These are phyloP conservation scores for Oreochromis grahami DNA, from an alignment of 2,797 vertebrate genomes.

Conservation along the genomic window DNA sequence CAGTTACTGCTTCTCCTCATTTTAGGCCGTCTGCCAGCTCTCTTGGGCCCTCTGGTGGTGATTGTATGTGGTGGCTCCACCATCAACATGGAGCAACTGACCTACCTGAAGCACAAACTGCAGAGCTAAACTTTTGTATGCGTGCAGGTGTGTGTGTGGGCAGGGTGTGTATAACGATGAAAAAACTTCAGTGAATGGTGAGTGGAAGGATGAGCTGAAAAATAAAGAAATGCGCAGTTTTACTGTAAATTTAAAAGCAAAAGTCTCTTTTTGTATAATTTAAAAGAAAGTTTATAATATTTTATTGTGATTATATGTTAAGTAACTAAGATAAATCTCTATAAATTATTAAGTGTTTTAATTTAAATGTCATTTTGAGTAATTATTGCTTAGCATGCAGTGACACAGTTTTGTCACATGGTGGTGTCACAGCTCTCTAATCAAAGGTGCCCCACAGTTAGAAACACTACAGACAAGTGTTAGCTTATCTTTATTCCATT, in stretches of 20 bases:
- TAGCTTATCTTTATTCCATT: background rate
- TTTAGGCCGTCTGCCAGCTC: conserved; percentile 42
- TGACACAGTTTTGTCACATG: conserved; percentile 21
- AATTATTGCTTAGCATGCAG: background rate
- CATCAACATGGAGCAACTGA: conserved; percentile 49
- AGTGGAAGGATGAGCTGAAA: background rate
- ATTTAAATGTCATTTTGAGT: background rate
- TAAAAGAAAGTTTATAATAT: background rate
- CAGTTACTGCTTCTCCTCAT: background rate
- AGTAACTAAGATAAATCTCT: background rate
- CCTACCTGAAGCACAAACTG: conserved; percentile 47
- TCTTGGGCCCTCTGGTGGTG: conserved; percentile 53
- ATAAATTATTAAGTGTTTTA: background rate
- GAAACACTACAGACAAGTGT: background rate
- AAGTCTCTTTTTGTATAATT: background rate
- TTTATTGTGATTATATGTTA: background rate
- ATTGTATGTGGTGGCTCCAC: conserved; percentile 66
- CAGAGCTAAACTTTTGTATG: background rate
- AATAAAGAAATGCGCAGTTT: background rate
- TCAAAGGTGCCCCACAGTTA: background rate
- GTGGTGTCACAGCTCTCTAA: conserved; percentile 15
- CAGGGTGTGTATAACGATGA: rapidly evolving
- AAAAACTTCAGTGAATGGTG: background rate
- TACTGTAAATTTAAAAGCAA: background rate
- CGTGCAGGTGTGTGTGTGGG: background rate